A percentile compares a stretch with the other conserved stretches of the same genome.
These are phyloP conservation scores for Mactromeris polynyma DNA, from an alignment of 2,888 invertebrate genomes.

Conservation along the genomic window DNA sequence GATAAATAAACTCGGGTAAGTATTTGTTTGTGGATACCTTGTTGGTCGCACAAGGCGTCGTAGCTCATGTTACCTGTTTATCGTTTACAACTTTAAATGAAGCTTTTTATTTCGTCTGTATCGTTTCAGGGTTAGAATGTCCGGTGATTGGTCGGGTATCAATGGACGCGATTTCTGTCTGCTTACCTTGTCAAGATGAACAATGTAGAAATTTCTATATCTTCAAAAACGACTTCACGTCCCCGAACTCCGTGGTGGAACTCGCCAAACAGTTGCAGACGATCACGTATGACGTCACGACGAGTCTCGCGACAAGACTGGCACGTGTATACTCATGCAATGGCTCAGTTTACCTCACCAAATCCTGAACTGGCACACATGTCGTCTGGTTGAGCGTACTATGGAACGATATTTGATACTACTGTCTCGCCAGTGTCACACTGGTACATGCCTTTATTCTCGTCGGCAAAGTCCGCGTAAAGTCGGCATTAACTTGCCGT, in stretches of 20 bases:
- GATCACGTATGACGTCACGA: conserved; percentile 71
- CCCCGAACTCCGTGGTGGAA: conserved; percentile 64
- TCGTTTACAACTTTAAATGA: no score
- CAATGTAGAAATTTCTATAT: conserved; percentile 59
- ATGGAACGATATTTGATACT: no score
- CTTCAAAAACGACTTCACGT: conserved; percentile 62
- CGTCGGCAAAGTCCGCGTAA: no score
- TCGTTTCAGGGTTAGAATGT: conserved; percentile 55
- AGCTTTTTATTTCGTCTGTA: conserved; percentile 16
- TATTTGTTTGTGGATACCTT: no score
- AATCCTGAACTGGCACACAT: conserved; percentile 4
- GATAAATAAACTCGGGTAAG: no score
- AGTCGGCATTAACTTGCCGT: no score
- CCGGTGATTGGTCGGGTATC: conserved; percentile 73
- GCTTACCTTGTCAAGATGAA: conserved; percentile 51
- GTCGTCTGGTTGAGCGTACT: background rate
- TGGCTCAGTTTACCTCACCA: conserved; percentile 27
- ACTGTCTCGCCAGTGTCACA: background rate
- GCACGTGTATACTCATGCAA: conserved; percentile 62
- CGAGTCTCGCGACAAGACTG: conserved; percentile 65
- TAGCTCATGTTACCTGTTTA: no score
- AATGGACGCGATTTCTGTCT: conserved; percentile 73
- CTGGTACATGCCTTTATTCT: background rate
- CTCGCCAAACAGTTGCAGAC: conserved; percentile 48
- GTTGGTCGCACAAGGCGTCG: no score